A percentile compares a stretch with the other conserved stretches of the same genome.
phyloP scores from a whole-genome alignment of 2,113 vertebrate species.

The Macroglossus sobrinus region DNA sequence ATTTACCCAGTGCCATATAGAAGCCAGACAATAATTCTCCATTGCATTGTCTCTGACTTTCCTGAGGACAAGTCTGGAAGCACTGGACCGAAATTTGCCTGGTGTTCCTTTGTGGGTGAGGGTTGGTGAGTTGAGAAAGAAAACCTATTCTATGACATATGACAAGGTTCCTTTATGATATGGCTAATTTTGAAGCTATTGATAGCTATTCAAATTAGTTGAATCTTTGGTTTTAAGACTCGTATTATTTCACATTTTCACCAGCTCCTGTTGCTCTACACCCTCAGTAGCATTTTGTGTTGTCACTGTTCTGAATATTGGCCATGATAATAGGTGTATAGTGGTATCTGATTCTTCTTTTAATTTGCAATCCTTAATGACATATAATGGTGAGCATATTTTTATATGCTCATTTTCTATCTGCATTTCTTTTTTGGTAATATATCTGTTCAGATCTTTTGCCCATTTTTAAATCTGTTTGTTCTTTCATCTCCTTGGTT shows the following conservation, averaged over 20 bases:
- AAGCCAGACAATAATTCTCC: neutral
- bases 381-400: neutral
- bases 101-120: neutral
- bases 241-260: neutral
- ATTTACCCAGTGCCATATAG: neutral
- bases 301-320: neutral
- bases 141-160: neutral
- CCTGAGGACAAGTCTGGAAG: neutral
- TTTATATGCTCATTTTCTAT: neutral
- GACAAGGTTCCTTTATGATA: neutral
- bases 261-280: neutral
- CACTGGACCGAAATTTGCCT: neutral
- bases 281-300: too few relatives aligned
- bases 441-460: neutral
- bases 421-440: neutral
- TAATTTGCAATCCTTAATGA: neutral
- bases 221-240: neutral
- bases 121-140: neutral
- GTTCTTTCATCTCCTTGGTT: neutral
- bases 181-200: neutral
- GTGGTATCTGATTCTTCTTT: neutral
- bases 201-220: neutral
- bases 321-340: neutral
- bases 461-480: neutral
- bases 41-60: neutral